These are phyloP conservation scores for Diaphora mendica DNA, from an alignment of 2,888 invertebrate genomes.

Conservation along the genomic window DNA sequence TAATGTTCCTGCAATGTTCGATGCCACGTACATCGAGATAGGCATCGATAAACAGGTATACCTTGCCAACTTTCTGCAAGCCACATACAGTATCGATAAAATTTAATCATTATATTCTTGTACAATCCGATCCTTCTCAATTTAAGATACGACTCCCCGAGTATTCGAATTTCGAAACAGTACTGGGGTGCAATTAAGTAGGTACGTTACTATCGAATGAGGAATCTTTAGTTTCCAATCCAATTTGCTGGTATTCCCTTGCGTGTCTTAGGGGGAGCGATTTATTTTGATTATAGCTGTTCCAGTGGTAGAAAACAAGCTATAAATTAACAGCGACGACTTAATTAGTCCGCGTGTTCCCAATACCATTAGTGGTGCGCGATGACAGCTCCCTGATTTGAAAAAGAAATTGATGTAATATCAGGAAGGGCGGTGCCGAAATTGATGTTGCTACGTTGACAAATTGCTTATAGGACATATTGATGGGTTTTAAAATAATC, in stretches of 20 bases:
- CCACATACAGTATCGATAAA: conserved; percentile 41
- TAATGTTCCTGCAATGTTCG: conserved; percentile 50
- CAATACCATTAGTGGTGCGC: conserved; percentile 80
- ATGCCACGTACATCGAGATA: conserved; percentile 51
- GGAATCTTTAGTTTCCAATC: conserved; percentile 73
- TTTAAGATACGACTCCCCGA: conserved; percentile 34
- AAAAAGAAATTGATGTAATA: conserved; percentile 76
- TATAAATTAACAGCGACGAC: conserved; percentile 82
- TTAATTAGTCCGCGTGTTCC: conserved; percentile 81
- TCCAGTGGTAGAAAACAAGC: conserved; percentile 76
- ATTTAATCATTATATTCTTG: conserved; percentile 48
- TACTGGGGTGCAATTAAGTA: conserved; percentile 42
- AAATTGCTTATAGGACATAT: conserved; percentile 53
- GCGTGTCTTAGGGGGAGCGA: conserved; percentile 79
- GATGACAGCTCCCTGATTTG: conserved; percentile 76
- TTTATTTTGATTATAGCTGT: conserved; percentile 84
- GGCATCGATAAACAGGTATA: conserved; percentile 59
- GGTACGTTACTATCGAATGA: conserved; percentile 61
- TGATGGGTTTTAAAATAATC: conserved; percentile 49
- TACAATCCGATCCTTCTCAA: conserved; percentile 41
- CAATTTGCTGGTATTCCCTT: conserved; percentile 78
- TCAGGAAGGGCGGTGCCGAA: conserved; percentile 67
- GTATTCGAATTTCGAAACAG: conserved; percentile 30
- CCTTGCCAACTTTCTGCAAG: conserved; percentile 46
- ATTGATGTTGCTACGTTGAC: conserved; percentile 60